phyloP scores from a whole-genome alignment of 2,888 invertebrate genomes.

The Bruchidius siliquastri region DNA sequence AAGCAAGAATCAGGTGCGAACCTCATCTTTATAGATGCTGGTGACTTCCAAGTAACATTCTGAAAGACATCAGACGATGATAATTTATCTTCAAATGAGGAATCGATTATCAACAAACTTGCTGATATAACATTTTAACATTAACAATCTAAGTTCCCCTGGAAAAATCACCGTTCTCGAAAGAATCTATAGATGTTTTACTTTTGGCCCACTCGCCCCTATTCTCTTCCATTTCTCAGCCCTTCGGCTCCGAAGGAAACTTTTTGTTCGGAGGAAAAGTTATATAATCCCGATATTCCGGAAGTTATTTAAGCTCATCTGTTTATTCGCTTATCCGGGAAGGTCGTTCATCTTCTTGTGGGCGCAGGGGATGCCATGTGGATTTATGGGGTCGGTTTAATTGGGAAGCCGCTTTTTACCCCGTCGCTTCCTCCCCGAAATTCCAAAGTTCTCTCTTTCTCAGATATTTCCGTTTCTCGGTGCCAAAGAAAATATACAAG shows the following conservation, averaged over 20 bases:
- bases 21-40: too few species aligned
- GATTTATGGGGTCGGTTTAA: conserved; percentile 44
- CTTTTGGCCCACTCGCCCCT: background rate
- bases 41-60: too few species aligned
- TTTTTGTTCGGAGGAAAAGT: conserved; percentile 31
- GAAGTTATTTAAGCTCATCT: conserved; percentile 40
- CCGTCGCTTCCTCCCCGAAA: background rate
- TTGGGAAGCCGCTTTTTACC: conserved; percentile 32
- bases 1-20: too few species aligned
- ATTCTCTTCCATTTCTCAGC: conserved; percentile 10
- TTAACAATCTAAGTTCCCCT: too few species aligned
- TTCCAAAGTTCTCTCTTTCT: background rate
- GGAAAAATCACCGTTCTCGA: too few species aligned
- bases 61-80: too few species aligned
- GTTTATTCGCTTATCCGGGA: conserved; percentile 40
- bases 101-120: too few species aligned
- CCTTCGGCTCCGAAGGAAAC: conserved; percentile 25
- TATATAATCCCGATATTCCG: conserved; percentile 34
- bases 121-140: too few species aligned
- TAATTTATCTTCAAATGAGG: too few species aligned
- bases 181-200: too few species aligned
- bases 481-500: background rate
- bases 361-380: conserved; percentile 34
- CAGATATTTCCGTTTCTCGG: background rate
- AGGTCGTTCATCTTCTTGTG: conserved; percentile 38